Base-by-base conservation (phyloP, 2,888 invertebrate genomes). In the Fragum whitleyi region DNA sequence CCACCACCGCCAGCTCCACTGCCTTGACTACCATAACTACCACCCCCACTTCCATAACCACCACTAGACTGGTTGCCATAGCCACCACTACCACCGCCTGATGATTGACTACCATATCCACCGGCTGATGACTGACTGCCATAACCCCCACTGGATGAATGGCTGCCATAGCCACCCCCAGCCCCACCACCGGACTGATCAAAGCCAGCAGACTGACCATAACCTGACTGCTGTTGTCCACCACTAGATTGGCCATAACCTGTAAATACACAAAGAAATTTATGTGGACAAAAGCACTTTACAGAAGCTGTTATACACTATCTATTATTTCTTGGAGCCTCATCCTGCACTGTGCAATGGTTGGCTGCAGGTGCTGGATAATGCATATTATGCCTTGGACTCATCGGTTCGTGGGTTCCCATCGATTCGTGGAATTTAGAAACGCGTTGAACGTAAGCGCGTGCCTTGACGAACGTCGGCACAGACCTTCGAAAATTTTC, bases 61-160 rank as follows among this genome's bases (percentile, higher is more conserved):
- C 83, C 77, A 26, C 68, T 57, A 21, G 71, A 39, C 71, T 69
- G 26, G 39, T 77, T 71, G 65, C 82, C 74, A 61, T 69, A 76
- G 51, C 83, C 51, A 14, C 78, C 73, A 61, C 69, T 68, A 28
- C 87, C 79, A n/a, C 84, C 77, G 21, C 81, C 81, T 59, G 62
- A 57, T 7, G 53, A 26, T 16, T 70, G 62, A n/a, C 71, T 62
- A 55, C 79, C 75, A 68, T 79, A 69, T 53, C 72, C 77, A 53
- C 81, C 79, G 26, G 5, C 79, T 16, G 69, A 55, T 21, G 73
- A 57, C 61, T 59, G 62, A 26, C 83, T 69, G 2, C 78, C 73
- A 61, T 76, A 75, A 26, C 87, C 77, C 11, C 87, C 77, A 26
- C 79, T 80, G 47, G 65, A 55, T n/a, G 57, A 29, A 23, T 72